phyloP scores from a whole-genome alignment of 2,113 vertebrate species.

The Myrmecobius fasciatus region DNA sequence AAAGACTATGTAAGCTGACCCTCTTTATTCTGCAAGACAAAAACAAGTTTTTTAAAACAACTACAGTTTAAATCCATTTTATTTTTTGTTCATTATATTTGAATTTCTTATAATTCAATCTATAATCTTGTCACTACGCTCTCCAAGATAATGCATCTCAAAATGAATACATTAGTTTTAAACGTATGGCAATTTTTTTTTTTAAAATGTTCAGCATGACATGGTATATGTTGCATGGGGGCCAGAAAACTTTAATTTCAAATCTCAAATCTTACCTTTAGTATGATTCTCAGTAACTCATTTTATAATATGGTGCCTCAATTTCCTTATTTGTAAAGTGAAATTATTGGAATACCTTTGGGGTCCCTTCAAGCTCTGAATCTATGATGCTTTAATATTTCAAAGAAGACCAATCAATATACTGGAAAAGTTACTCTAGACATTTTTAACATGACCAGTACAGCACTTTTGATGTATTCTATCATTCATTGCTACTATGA shows the following conservation, averaged over 20 bases:
- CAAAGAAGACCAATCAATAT: background rate
- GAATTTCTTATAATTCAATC: background rate
- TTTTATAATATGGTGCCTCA: background rate
- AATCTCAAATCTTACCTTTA: background rate
- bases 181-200: background rate
- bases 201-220: background rate
- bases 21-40: background rate
- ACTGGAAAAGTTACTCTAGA: background rate
- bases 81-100: background rate
- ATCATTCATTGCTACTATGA: background rate
- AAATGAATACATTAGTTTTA: background rate
- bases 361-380: background rate
- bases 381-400: background rate
- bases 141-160: background rate
- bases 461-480: background rate
- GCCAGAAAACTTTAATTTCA: background rate
- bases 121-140: background rate
- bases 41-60: background rate
- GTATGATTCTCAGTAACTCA: background rate
- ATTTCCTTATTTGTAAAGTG: background rate
- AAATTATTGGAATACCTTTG: background rate
- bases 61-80: too few species aligned
- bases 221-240: background rate
- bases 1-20: background rate
- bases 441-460: background rate